Evolutionary conservation across 2,888 invertebrate species (phyloP), one percentile per base, ranked within the genome.

Genomic region (Crossocerus cetratus): DNA sequence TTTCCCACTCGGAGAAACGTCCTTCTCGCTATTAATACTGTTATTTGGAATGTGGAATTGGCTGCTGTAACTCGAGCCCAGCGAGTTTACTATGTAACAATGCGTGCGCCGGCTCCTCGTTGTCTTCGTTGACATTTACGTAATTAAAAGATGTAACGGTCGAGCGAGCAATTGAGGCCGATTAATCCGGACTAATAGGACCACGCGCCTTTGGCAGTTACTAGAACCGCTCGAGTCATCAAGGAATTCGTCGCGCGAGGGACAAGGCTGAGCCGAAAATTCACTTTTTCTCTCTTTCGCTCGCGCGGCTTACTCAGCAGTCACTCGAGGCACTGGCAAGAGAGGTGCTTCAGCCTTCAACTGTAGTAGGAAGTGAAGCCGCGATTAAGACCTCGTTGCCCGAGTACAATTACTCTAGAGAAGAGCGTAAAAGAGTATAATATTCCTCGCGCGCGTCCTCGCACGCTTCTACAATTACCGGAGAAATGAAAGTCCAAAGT

Each of bases 101-200:
- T 53, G 44, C 20, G 49, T n/a, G n/a, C 45, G n/a, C 20, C 13
- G 43, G 13, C 49, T 43, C 18, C 1, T 53, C 49, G 43, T 16
- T 20, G 71, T 42, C 53, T 58, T 45, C 23, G 21, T 55, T 43
- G n/a, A 16, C 5, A 44, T 49, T 69, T 60, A 61, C 20, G 32
- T 56, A 70, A 74, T 76, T 70, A 70, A 58, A 55, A 42, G 49
- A 56, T 65, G 20, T 13, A 20, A 45, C 62, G 65, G 3, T 57
- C 44, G 45, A 13, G 56, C 8, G 16, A 67, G 65, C 80, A 80
- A 80, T 80, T 76, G 68, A 53, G 69, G 80, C 68, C 74, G 72
- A 76, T 72, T 65, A 72, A 59, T 44, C 61, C 54, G n/a, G 66
- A 70, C 67, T 65, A 69, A 74, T 70, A 65, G 55, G 64, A 42